Evolutionary conservation across 2,888 invertebrate species (phyloP).

Genomic region (Drosophila formosana): DNA sequence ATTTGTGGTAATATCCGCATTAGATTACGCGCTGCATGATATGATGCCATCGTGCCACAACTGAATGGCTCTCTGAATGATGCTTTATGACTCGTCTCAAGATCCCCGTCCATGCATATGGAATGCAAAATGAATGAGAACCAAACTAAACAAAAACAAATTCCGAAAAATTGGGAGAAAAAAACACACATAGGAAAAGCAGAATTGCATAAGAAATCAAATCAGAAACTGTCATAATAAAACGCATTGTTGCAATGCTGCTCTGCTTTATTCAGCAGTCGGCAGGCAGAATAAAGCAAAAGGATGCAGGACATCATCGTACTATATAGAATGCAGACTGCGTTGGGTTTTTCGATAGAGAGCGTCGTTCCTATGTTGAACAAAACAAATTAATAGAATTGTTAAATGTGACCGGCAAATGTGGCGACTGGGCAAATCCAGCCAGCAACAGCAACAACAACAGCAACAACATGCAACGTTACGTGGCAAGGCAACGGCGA

Average conservation of each 20-base stretch:
- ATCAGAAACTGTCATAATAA: constrained; percentile 77
- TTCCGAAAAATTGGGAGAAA: constrained; percentile 1
- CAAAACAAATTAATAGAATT: constrained; percentile 80
- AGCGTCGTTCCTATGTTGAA: constrained; percentile 57
- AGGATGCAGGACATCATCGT: constrained; percentile 9
- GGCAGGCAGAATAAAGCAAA: constrained; percentile 10
- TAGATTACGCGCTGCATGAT: constrained; percentile 34
- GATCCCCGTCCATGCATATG: constrained; percentile 61
- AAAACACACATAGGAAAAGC: constrained; percentile 21
- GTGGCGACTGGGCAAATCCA: constrained; percentile 43
- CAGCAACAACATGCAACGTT: constrained; percentile 24
- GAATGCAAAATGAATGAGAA: constrained; percentile 33
- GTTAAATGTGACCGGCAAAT: constrained; percentile 77
- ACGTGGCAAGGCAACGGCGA: constrained; percentile 28
- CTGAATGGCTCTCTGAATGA: constrained; percentile 3
- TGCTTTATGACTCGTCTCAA: constrained; percentile 45
- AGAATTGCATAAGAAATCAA: constrained; percentile 73
- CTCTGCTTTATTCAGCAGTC: constrained; percentile 61
- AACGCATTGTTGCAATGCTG: constrained; percentile 56
- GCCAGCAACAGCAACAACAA: constrained; percentile 1
- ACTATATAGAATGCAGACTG: neutral
- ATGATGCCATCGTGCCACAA: neutral
- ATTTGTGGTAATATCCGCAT: constrained; percentile 42
- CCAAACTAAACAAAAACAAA: constrained; percentile 29
- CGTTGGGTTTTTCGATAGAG: constrained; percentile 50